A percentile compares a stretch with the other conserved stretches of the same genome.
Conservation (phyloP, 2,113 vertebrate species). For the Crotophaga sulcirostris region DNA sequence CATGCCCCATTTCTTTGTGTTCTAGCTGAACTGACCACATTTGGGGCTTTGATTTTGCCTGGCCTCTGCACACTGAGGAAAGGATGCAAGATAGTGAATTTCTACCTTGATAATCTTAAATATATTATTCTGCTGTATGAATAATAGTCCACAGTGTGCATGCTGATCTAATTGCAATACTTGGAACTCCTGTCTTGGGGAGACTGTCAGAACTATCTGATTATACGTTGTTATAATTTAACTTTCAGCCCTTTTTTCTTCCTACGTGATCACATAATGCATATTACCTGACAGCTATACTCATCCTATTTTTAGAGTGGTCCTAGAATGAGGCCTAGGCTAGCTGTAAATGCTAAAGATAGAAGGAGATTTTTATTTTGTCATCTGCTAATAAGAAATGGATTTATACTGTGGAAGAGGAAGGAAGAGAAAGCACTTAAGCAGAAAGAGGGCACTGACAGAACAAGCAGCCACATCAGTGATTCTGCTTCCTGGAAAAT, state of each 20-base stretch:
- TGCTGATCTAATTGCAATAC: neutral
- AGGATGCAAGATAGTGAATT: neutral
- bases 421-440: neutral
- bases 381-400: neutral
- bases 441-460: neutral
- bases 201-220: neutral
- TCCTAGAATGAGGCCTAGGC: neutral
- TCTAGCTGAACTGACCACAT: neutral
- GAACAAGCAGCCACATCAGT: neutral
- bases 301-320: neutral
- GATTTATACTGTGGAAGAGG: neutral
- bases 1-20: neutral
- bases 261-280: neutral
- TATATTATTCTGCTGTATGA: neutral
- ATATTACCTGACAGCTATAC: neutral
- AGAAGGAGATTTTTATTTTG: neutral
- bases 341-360: neutral
- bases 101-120: neutral
- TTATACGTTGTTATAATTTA: neutral
- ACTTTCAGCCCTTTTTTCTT: neutral
- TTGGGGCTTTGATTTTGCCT: neutral
- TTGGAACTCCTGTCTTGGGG: neutral
- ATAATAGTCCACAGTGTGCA: neutral
- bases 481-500: neutral
- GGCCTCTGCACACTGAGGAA: neutral